Evolutionary conservation across 2,113 vertebrate species (phyloP).

Genomic region (Tetraodon nigroviridis): DNA sequence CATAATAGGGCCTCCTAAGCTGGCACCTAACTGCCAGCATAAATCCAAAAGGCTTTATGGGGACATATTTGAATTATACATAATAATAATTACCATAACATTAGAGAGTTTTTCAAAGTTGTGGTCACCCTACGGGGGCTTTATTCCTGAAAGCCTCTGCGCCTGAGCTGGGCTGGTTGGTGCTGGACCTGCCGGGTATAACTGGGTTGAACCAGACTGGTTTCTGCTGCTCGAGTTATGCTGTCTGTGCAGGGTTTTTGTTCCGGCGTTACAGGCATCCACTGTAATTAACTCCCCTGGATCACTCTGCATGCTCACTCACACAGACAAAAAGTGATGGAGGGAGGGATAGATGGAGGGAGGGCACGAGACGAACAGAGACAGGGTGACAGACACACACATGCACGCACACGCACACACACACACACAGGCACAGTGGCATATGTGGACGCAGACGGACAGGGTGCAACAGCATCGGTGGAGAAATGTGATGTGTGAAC

Average conservation of each 20-base stretch:
- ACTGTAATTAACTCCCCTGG: conserved; percentile 77
- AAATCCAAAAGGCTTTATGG: not conserved
- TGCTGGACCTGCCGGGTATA: conserved; percentile 58
- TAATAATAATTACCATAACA: too few relatives aligned
- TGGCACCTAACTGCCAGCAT: not conserved
- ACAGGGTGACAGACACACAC: conserved; percentile 33
- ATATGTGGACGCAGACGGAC: conserved; percentile 41
- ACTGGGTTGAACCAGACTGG: conserved; percentile 67
- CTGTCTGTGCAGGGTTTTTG: conserved; percentile 79
- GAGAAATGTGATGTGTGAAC: conserved; percentile 16
- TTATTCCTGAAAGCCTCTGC: conserved; percentile 17
- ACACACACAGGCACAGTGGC: conserved; percentile 33
- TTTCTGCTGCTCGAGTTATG: conserved; percentile 70
- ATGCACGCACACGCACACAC: conserved; percentile 34
- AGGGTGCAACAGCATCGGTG: conserved; percentile 24
- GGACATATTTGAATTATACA: not conserved
- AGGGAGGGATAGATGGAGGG: conserved; percentile 20
- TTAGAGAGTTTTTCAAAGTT: too few relatives aligned
- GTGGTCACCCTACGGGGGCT: conserved; percentile 5
- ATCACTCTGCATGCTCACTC: conserved; percentile 73
- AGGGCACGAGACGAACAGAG: conserved; percentile 1
- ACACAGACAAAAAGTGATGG: conserved; percentile 50
- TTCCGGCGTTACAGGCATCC: conserved; percentile 70
- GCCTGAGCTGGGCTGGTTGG: conserved; percentile 26
- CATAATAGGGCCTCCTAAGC: not conserved